Percentiles rank a stretch among this genome's conserved stretches.
phyloP scores from a whole-genome alignment of 2,797 vertebrate genomes.

The Artibeus lituratus region DNA sequence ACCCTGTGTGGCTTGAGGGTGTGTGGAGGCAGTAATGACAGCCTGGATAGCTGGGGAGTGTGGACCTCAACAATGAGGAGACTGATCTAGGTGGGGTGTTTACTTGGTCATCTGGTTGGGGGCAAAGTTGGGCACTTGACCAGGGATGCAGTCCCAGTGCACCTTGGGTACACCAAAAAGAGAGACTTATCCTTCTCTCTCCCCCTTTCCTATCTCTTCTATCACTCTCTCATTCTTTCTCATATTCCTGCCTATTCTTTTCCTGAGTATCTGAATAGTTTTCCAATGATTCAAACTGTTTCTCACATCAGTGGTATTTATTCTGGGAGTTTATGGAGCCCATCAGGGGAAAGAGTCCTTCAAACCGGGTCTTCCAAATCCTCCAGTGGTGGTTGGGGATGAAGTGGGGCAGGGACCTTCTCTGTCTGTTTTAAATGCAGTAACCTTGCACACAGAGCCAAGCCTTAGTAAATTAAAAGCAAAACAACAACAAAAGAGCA shows the following conservation, averaged over 20 bases:
- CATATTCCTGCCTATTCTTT: background rate
- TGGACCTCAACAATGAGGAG: background rate
- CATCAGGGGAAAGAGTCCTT: background rate
- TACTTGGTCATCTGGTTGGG: background rate
- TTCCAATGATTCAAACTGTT: background rate
- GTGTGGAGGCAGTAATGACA: background rate
- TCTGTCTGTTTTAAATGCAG: background rate
- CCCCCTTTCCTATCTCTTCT: background rate
- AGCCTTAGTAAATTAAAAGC: background rate
- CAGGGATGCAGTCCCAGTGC: background rate
- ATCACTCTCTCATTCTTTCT: background rate
- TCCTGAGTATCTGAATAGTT: background rate
- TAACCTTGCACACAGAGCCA: background rate
- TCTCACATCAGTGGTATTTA: background rate
- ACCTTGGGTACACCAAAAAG: background rate
- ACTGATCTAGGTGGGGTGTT: background rate
- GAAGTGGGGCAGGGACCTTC: background rate
- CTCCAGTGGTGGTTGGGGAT: background rate
- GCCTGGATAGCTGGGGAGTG: background rate
- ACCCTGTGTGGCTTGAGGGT: background rate
- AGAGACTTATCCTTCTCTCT: background rate
- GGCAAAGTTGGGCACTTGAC: background rate
- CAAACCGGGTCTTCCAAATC: background rate
- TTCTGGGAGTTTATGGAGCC: background rate
- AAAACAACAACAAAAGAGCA: background rate